Evolutionary conservation across 2,888 invertebrate species (phyloP).

Genomic region (Phania funesta): DNA sequence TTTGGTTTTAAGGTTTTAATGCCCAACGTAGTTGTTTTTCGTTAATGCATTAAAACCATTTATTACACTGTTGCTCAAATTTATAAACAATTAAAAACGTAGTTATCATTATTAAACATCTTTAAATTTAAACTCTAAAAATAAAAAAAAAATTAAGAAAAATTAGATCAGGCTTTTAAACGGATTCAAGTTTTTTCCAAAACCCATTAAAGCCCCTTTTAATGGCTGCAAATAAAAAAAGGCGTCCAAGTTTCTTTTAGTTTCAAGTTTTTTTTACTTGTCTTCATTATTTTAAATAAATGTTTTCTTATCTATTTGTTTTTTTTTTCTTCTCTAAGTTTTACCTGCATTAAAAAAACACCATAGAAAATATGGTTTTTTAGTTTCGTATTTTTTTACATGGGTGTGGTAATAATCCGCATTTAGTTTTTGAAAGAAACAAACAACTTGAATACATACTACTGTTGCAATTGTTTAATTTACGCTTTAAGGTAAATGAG

Average conservation of each 20-base stretch:
- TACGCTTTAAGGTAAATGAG: conserved; percentile 61
- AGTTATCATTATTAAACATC: conserved; percentile 50
- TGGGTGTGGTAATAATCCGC: conserved; percentile 65
- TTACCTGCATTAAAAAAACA: neutral
- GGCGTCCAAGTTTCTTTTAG: neutral
- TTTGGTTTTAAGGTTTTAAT: neutral
- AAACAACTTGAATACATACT: conserved; percentile 19
- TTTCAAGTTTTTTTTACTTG: neutral
- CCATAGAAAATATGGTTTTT: conserved; percentile 10
- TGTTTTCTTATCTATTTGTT: conserved; percentile 29
- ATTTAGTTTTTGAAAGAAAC: conserved; percentile 20
- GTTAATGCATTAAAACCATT: neutral
- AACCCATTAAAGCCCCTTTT: neutral
- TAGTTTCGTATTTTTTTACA: conserved; percentile 20
- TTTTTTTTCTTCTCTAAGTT: conserved; percentile 1
- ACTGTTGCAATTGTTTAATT: conserved; percentile 62
- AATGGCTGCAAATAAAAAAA: neutral
- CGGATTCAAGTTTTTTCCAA: no score
- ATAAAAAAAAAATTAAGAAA: neutral
- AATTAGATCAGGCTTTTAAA: no score
- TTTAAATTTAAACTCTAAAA: conserved; percentile 30
- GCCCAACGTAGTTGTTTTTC: neutral
- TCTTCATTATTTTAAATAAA: conserved; percentile 34
- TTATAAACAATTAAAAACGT: conserved; percentile 26
- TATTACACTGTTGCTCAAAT: neutral